Conservation (phyloP, 2,113 vertebrate species). For the Myxocyprinus asiaticus region DNA sequence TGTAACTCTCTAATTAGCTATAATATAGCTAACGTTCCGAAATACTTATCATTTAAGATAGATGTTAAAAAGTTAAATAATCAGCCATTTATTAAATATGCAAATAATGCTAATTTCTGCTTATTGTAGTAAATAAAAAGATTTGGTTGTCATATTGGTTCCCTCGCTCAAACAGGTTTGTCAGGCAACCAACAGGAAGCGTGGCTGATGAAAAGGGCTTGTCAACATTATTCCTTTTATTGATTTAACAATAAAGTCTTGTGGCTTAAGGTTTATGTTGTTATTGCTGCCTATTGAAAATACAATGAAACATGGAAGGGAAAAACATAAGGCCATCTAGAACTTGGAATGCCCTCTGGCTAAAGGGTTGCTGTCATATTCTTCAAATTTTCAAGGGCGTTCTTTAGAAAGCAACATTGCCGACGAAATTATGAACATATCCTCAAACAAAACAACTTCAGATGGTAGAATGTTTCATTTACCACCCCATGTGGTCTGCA, state of each 20-base stretch:
- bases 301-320: slow-evolving; percentile 74
- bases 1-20: no score
- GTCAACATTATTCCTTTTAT: slow-evolving; percentile 81
- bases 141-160: slow-evolving; percentile 8
- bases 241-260: slow-evolving; percentile 78
- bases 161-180: slow-evolving; percentile 52
- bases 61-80: no score
- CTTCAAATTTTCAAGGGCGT: slow-evolving; percentile 21
- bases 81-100: background rate
- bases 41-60: no score
- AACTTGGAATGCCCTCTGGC: slow-evolving; percentile 14
- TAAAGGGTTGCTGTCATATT: slow-evolving; percentile 4
- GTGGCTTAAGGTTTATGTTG: slow-evolving; percentile 78
- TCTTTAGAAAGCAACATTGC: background rate
- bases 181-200: slow-evolving; percentile 44
- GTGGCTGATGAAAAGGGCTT: slow-evolving; percentile 73
- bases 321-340: slow-evolving; percentile 24
- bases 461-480: slow-evolving; percentile 18
- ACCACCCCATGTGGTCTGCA: background rate
- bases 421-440: slow-evolving; percentile 3
- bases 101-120: background rate
- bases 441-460: slow-evolving; percentile 12
- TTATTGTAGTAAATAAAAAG: background rate
- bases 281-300: slow-evolving; percentile 72
- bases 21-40: no score